Percentiles rank a stretch among this genome's conserved stretches.
Evolutionary conservation across 64 coral and sea anemone genomes (phyloP).

Genomic region (Porites lutea): DNA sequence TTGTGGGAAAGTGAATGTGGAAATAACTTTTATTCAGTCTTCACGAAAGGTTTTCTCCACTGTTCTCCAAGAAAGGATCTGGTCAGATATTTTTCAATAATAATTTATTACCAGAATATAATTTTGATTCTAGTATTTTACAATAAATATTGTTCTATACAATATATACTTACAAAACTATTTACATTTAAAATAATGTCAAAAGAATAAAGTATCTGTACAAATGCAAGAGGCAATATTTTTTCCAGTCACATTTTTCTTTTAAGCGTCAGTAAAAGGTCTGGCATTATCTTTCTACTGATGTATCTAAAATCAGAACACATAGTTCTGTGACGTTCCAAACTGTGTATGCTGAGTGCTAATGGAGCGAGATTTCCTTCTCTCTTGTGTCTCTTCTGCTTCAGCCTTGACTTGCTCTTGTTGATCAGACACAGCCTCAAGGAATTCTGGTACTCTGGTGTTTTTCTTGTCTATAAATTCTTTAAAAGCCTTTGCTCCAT

Average conservation of each 20-base stretch:
- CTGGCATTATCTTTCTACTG: background rate
- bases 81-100: background rate
- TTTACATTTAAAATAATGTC: background rate
- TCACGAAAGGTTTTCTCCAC: no score
- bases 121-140: constrained; percentile 1
- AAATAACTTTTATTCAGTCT: background rate
- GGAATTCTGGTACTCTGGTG: constrained; percentile 90
- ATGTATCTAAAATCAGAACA: background rate
- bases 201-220: background rate
- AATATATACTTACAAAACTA: constrained; percentile 30
- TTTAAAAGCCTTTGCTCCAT: constrained; percentile 94
- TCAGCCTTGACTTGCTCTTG: constrained; percentile 56
- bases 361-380: constrained; percentile 37
- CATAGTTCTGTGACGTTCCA: constrained; percentile 11
- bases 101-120: background rate
- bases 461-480: constrained; percentile 94
- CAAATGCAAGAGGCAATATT: no score
- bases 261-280: background rate
- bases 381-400: constrained; percentile 46
- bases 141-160: constrained; percentile 17
- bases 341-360: constrained; percentile 50
- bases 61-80: no score
- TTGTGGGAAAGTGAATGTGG: no score
- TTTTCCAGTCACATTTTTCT: background rate
- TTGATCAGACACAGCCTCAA: constrained; percentile 72